Evolutionary conservation across 2,888 invertebrate species (phyloP).

Genomic region (Idaea dimidiata): DNA sequence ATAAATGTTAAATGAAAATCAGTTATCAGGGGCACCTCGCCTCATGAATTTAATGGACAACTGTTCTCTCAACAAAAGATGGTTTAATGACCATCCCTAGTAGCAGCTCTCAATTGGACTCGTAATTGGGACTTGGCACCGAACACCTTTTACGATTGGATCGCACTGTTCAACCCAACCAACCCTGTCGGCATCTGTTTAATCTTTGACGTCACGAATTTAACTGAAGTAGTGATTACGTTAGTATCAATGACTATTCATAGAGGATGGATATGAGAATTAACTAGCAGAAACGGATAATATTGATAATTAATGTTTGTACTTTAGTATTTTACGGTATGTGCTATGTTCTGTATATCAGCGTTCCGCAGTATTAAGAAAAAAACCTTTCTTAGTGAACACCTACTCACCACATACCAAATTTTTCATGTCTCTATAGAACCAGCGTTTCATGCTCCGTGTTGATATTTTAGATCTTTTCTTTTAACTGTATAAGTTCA

Average conservation of each 20-base stretch:
- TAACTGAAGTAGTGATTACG: background rate
- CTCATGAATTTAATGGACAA: conserved; percentile 5
- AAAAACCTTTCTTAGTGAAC: too few relatives aligned
- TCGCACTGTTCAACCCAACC: conserved; percentile 32
- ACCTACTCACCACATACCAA: too few relatives aligned
- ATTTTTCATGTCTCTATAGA: too few relatives aligned
- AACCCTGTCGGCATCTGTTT: conserved; percentile 18
- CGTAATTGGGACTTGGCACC: conserved; percentile 61
- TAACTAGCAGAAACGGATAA: background rate
- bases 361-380: too few relatives aligned
- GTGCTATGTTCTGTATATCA: too few relatives aligned
- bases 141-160: conserved; percentile 59
- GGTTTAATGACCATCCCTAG: conserved; percentile 51
- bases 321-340: too few relatives aligned
- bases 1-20: background rate
- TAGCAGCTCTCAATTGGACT: conserved; percentile 55
- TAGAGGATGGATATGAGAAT: background rate
- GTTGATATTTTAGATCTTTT: too few relatives aligned
- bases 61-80: conserved; percentile 31
- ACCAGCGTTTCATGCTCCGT: too few relatives aligned
- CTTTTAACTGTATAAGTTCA: too few relatives aligned
- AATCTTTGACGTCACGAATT: conserved; percentile 14
- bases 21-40: background rate
- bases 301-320: background rate
- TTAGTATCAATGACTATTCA: background rate